Evolutionary conservation across 2,113 vertebrate genomes (phyloP).

Genomic region (Hirundichthys speculiger): DNA sequence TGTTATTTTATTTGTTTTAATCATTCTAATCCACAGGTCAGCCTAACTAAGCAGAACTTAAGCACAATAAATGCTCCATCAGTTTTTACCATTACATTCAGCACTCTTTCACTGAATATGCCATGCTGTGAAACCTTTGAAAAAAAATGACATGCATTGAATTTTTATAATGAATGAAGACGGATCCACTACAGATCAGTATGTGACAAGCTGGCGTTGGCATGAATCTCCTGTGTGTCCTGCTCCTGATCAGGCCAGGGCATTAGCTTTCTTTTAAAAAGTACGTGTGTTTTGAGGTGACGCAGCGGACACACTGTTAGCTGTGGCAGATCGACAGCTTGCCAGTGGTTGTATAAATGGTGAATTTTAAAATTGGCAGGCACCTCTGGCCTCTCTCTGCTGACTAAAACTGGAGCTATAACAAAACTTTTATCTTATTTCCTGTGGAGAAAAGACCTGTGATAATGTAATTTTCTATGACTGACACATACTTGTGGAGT

Average conservation of each 20-base stretch:
- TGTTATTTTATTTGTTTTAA: too few species aligned
- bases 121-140: background rate
- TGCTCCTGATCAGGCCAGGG: constrained; percentile 14
- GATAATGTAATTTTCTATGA: too few species aligned
- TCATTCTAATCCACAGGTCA: too few species aligned
- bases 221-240: background rate
- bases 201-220: background rate
- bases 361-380: constrained; percentile 29
- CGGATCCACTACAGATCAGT: background rate
- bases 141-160: background rate
- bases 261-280: constrained; percentile 24
- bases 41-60: background rate
- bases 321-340: constrained; percentile 43
- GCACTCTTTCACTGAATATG: background rate
- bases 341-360: constrained; percentile 15
- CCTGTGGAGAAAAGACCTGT: too few species aligned
- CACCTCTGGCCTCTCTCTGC: background rate
- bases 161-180: background rate
- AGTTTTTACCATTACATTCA: background rate
- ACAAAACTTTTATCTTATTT: constrained; percentile 2
- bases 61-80: background rate
- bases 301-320: constrained; percentile 29
- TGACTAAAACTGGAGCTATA: constrained; percentile 22
- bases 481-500: too few species aligned
- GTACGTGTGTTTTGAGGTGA: constrained; percentile 40